Evolutionary conservation across 2,797 vertebrate species (phyloP).

Genomic region (Ptychadena robeensis): DNA sequence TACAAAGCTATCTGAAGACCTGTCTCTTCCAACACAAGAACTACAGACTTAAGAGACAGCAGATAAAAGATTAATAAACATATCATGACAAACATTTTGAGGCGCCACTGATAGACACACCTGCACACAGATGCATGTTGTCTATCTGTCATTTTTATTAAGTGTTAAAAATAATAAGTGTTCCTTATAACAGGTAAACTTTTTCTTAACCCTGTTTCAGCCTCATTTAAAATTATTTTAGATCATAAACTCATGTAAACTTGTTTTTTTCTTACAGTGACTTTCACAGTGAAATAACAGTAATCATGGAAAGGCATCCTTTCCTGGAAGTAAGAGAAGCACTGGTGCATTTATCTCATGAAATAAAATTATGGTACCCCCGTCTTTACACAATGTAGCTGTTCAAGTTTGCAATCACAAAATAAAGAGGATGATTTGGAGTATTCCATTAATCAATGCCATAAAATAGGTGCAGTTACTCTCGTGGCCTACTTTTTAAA

Average conservation of each 20-base stretch:
- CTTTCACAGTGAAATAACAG: neutral
- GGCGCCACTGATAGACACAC: neutral
- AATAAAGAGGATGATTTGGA: constrained; percentile 10
- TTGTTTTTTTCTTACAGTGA: neutral
- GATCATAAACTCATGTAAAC: neutral
- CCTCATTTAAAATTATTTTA: neutral
- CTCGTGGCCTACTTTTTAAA: constrained; percentile 60
- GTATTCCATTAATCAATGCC: constrained; percentile 55
- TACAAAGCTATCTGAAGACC: too few relatives aligned
- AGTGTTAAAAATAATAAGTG: too few relatives aligned
- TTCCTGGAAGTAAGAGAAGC: neutral
- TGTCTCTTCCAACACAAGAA: neutral
- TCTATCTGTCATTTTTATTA: too few relatives aligned
- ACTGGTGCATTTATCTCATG: neutral
- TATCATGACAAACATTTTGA: neutral
- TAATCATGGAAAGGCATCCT: neutral
- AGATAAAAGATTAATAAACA: neutral
- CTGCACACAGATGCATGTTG: neutral
- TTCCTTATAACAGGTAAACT: neutral
- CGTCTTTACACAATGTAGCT: neutral
- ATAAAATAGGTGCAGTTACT: constrained; percentile 45
- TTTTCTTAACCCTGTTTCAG: neutral
- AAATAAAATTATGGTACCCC: neutral
- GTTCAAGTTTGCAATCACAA: neutral
- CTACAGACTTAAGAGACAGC: neutral